Percentiles rank a stretch among this genome's conserved stretches.
Conservation (phyloP, 2,888 invertebrate genomes). For the Drosophila percnosoma region DNA sequence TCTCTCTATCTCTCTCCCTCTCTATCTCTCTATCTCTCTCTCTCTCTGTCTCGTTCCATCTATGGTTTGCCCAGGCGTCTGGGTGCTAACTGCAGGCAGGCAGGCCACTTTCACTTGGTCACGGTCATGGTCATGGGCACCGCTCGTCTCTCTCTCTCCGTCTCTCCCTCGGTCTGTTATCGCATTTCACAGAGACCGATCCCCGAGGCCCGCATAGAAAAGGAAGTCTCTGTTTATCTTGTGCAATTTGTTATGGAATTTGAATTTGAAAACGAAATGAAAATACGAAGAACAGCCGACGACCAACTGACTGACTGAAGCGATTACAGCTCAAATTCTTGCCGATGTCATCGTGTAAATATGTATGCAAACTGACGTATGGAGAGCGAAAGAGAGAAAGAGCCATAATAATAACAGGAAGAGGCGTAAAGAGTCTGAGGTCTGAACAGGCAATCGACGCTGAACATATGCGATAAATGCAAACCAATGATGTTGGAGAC, state of each 20-base stretch:
- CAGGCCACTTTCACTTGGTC: slow-evolving; percentile 74
- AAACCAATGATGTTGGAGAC: slow-evolving; percentile 28
- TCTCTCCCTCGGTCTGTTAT: not conserved
- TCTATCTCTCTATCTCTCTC: not conserved
- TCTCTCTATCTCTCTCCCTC: not conserved
- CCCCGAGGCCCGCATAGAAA: slow-evolving; percentile 43
- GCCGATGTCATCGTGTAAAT: slow-evolving; percentile 54
- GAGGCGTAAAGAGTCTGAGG: slow-evolving; percentile 11
- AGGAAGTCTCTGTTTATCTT: slow-evolving; percentile 60
- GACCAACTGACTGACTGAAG: slow-evolving; percentile 65
- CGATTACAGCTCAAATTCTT: slow-evolving; percentile 57
- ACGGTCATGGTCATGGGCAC: slow-evolving; percentile 70
- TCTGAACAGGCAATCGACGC: slow-evolving; percentile 10
- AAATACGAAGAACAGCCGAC: slow-evolving; percentile 31
- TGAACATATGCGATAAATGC: slow-evolving; percentile 49
- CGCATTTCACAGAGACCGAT: slow-evolving; percentile 1
- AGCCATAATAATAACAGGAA: slow-evolving; percentile 45
- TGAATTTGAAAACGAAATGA: slow-evolving; percentile 65
- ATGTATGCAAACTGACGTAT: slow-evolving; percentile 5
- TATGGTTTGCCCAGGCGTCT: slow-evolving; percentile 8
- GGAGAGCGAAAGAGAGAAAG: slow-evolving; percentile 1
- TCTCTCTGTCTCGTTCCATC: not conserved
- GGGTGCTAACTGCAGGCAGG: slow-evolving; percentile 48
- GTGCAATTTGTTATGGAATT: slow-evolving; percentile 76
- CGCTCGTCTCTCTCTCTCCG: not conserved